A percentile compares a stretch with the other conserved stretches of the same genome.
Conservation (phyloP, 2,113 vertebrate genomes). For the Egretta garzetta region DNA sequence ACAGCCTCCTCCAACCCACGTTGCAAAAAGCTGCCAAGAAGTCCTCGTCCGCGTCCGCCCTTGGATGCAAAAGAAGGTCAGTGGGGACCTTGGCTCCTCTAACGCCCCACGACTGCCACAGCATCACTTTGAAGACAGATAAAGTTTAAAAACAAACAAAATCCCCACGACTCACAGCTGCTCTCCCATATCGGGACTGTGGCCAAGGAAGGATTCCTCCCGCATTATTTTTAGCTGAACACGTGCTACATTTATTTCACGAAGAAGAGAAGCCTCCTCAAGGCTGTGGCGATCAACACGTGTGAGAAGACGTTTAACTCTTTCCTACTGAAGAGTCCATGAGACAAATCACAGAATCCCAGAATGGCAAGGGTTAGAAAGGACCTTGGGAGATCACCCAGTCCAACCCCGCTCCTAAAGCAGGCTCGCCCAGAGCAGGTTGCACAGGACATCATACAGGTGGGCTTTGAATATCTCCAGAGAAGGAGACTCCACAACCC, state of each 20-base stretch:
- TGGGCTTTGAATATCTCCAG: too few relatives aligned
- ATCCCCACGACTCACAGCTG: not conserved
- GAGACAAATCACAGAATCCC: not conserved
- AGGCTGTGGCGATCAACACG: not conserved
- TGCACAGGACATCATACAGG: too few relatives aligned
- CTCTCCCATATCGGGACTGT: not conserved
- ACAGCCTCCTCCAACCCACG: not conserved
- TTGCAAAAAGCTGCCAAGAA: not conserved
- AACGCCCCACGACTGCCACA: fast-evolving
- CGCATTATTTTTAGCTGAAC: constrained; percentile 56
- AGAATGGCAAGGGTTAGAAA: too few relatives aligned
- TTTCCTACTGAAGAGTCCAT: not conserved
- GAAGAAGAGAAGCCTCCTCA: constrained; percentile 31
- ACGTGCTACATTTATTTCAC: not conserved
- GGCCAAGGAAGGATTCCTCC: constrained; percentile 59
- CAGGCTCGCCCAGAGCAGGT: too few relatives aligned
- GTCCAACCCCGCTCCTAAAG: too few relatives aligned
- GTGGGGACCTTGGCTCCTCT: not conserved
- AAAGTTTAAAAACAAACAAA: constrained; percentile 49
- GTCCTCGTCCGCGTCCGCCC: not conserved
- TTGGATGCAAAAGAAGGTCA: not conserved
- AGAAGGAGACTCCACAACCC: too few relatives aligned
- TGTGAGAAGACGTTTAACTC: not conserved
- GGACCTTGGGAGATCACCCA: too few relatives aligned
- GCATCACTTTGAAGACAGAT: constrained; percentile 28